A percentile compares a stretch with the other conserved stretches of the same genome.
These are phyloP conservation scores for Penelope pileata DNA, from an alignment of 2,113 vertebrate species.

Conservation along the genomic window DNA sequence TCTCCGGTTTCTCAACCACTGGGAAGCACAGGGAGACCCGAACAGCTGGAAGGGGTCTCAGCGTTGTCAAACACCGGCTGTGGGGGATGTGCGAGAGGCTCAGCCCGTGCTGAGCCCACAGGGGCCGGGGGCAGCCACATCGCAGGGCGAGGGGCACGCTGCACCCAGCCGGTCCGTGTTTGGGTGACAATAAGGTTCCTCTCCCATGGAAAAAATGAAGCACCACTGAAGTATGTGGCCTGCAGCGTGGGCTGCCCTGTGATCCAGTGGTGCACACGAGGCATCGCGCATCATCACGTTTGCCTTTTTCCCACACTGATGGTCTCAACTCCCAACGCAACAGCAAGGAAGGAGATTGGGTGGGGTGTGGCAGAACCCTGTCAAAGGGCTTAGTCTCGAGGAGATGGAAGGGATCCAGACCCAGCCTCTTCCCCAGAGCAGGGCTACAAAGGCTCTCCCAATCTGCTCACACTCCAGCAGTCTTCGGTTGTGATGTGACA, in stretches of 20 bases:
- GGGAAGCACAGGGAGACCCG: not conserved
- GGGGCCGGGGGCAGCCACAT: not conserved
- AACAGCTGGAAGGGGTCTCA: too few relatives aligned
- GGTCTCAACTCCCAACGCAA: not conserved
- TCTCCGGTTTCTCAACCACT: not conserved
- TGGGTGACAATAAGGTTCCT: not conserved
- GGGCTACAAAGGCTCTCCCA: not conserved
- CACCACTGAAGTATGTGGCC: not conserved
- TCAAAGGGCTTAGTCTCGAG: not conserved
- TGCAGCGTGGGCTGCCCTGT: not conserved
- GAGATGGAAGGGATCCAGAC: not conserved
- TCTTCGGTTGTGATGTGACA: fast-evolving
- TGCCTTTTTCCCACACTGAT: not conserved
- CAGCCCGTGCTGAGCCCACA: fast-evolving
- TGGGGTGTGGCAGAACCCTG: not conserved
- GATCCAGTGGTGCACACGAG: not conserved
- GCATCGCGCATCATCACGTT: not conserved
- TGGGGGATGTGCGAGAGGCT: not conserved
- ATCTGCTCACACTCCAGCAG: not conserved
- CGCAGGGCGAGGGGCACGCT: not conserved
- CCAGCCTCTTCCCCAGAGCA: not conserved
- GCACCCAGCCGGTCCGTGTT: fast-evolving
- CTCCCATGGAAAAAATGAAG: not conserved
- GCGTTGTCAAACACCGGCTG: not conserved
- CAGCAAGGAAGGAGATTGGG: not conserved